phyloP scores from a whole-genome alignment of 1,140 invertebrate genomes.

The Latrodectus geometricus region DNA sequence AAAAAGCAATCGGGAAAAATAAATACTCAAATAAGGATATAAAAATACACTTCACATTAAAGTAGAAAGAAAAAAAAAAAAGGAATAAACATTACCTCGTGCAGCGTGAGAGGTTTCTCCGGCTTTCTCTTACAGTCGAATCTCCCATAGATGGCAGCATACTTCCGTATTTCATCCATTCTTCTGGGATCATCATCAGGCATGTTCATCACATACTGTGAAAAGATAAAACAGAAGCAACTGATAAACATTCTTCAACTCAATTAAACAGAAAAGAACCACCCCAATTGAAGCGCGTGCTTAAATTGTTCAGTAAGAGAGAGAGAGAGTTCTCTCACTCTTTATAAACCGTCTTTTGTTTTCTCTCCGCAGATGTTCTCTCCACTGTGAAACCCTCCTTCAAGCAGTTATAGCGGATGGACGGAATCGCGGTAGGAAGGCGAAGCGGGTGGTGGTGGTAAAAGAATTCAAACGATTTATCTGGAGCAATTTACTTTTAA shows the following conservation, averaged over 20 bases:
- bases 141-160: slow-evolving; percentile 92
- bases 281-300: background rate
- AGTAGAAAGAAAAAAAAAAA: too few relatives aligned
- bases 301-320: too few relatives aligned
- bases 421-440: background rate
- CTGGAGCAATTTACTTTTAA: too few relatives aligned
- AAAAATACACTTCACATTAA: too few relatives aligned
- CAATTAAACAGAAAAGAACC: too few relatives aligned
- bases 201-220: slow-evolving; percentile 86
- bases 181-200: slow-evolving; percentile 85
- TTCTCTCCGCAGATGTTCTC: too few relatives aligned
- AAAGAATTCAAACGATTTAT: background rate
- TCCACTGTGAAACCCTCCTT: too few relatives aligned
- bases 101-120: slow-evolving; percentile 93
- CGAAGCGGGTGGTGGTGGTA: background rate
- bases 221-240: slow-evolving; percentile 56
- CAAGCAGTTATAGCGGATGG: too few relatives aligned
- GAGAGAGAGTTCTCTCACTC: too few relatives aligned
- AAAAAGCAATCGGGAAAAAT: too few relatives aligned
- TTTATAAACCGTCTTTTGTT: too few relatives aligned
- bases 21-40: too few relatives aligned
- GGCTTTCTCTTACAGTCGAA: slow-evolving; percentile 97
- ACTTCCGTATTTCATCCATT: slow-evolving; percentile 95
- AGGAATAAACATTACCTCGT: slow-evolving; percentile 78
- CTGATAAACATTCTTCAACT: background rate